phyloP scores from a whole-genome alignment of 2,888 invertebrate species.

The Pyrgus malvae region DNA sequence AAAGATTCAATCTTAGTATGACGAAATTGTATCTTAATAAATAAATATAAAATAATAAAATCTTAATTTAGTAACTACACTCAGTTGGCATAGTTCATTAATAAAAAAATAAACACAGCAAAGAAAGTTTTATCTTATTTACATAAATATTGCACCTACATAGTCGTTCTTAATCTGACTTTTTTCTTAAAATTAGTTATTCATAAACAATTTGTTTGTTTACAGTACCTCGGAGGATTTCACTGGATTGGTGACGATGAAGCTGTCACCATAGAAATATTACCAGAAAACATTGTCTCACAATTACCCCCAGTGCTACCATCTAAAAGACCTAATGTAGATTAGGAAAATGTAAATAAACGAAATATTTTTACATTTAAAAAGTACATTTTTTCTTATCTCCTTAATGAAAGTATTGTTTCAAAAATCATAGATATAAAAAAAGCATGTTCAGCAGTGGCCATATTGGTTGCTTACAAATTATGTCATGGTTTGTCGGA shows the following conservation, averaged over 20 bases:
- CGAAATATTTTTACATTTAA: neutral
- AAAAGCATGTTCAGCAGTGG: too few species aligned
- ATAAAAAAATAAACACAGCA: too few species aligned
- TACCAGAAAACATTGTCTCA: conserved; percentile 85
- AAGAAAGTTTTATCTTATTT: too few species aligned
- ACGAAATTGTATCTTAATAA: too few species aligned
- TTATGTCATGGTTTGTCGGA: too few species aligned
- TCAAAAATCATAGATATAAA: too few species aligned
- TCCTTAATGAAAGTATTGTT: too few species aligned
- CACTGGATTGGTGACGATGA: conserved; percentile 86
- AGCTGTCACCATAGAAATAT: conserved; percentile 89
- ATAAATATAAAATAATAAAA: too few species aligned
- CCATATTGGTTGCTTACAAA: too few species aligned
- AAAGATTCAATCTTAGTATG: too few species aligned
- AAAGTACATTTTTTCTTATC: neutral
- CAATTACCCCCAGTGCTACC: conserved; percentile 86
- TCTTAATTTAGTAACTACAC: too few species aligned
- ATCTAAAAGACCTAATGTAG: conserved; percentile 45
- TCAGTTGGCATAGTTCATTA: too few species aligned
- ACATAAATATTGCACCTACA: neutral
- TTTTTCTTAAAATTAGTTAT: neutral
- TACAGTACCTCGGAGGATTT: conserved; percentile 88
- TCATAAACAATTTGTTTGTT: conserved; percentile 13
- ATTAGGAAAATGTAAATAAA: conserved; percentile 8
- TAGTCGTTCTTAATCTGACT: neutral